Conservation (phyloP, 2,888 invertebrate genomes). For the Melanostoma mellinum region DNA sequence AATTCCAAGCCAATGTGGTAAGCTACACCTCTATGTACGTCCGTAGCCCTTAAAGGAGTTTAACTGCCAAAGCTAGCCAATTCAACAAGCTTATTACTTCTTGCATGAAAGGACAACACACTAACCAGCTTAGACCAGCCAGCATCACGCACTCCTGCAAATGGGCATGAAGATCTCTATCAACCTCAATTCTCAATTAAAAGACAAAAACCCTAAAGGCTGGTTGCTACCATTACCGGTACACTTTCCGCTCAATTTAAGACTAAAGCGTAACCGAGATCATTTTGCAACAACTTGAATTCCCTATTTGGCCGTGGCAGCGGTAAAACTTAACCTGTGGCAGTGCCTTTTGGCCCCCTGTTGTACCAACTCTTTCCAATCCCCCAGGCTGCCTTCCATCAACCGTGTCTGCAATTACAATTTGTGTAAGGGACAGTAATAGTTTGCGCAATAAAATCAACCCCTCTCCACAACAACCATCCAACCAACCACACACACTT, state of each 20-base stretch:
- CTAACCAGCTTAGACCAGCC: not conserved
- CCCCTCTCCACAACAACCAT: constrained; percentile 13
- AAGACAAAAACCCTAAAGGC: constrained; percentile 33
- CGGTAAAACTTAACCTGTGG: constrained; percentile 28
- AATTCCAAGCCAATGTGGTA: too few species aligned
- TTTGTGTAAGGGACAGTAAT: constrained; percentile 67
- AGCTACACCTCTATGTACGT: too few species aligned
- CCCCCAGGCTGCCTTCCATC: constrained; percentile 9
- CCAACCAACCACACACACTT: constrained; percentile 51
- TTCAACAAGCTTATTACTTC: constrained; percentile 30
- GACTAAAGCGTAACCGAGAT: constrained; percentile 62
- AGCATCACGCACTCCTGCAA: too few species aligned
- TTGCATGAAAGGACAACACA: too few species aligned
- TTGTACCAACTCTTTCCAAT: not conserved
- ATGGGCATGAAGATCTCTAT: constrained; percentile 18
- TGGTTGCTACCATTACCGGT: constrained; percentile 48
- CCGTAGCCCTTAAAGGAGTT: too few species aligned
- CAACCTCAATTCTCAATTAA: constrained; percentile 66
- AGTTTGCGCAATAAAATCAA: constrained; percentile 69
- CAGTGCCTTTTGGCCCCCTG: constrained; percentile 12
- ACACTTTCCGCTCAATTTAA: constrained; percentile 70
- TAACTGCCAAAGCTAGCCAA: not conserved
- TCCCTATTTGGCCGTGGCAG: constrained; percentile 40
- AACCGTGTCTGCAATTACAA: constrained; percentile 60
- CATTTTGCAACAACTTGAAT: constrained; percentile 61